Base-by-base conservation (phyloP, 2,888 invertebrate species). In the Parnassius apollo region DNA sequence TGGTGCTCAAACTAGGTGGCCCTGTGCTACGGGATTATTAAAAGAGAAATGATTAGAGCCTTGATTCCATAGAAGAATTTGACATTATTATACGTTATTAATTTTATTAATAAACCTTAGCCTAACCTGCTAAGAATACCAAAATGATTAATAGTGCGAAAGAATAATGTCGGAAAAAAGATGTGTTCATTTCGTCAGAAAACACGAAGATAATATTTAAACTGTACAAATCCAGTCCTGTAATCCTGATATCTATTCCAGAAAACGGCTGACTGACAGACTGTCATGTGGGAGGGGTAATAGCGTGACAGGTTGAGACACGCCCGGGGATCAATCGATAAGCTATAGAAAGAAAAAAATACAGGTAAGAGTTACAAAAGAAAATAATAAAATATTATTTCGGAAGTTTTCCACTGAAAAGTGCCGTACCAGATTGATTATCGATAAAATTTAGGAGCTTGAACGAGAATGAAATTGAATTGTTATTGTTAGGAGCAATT, bases 401-500 rank as follows among this genome's bases (percentile, higher is more conserved):
- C 65, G 57, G 22, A 60, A 63, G 67, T 68, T 69, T 69, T 65
- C 65, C 65, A 66, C 66, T 56, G 62, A 55, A 35, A 54, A 68
- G 71, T 68, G 70, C 49, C 59, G 70, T 18, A 65, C 58, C 25
- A 61, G 67, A 71, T 66, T 67, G 65, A 71, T 72, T 75, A 73
- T 79, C 80, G 81, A 81, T 78, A 71, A 66, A 71, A 74, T 71
- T 70, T 73, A 73, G 73, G 72, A 74, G 71, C 69, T 65, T 73
- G 74, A 69, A 69, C 65, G 64, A 61, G 71, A 69, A 76, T 73
- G 69, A 73, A 74, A 80, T 77, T 70, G 75, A 76, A 75, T 77
- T 74, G 75, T 77, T 77, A 78, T 78, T 75, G 76, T 74, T 62
- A 67, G 64, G 68, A 62, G 67, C 70, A 73, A 78, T 81, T 77